phyloP scores from a whole-genome alignment of 2,888 invertebrate genomes.

The Dolichomitus sp. region DNA sequence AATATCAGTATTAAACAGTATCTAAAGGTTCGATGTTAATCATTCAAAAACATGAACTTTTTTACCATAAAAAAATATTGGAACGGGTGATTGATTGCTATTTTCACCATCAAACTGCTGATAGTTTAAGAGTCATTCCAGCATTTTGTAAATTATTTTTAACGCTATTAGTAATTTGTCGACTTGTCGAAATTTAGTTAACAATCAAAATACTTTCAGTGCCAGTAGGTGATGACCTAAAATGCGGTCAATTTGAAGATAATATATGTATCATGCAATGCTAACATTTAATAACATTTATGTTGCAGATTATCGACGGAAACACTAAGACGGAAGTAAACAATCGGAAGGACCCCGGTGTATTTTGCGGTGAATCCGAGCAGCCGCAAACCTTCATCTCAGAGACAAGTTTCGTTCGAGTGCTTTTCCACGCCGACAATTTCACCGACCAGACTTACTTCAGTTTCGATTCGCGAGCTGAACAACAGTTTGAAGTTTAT shows the following conservation, averaged over 20 bases:
- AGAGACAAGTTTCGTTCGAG: conserved; percentile 96
- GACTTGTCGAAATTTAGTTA: too few relatives aligned
- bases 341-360: conserved; percentile 95
- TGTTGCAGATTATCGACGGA: conserved; percentile 94
- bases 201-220: too few relatives aligned
- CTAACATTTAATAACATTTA: background rate
- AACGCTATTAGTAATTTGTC: too few relatives aligned
- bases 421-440: conserved; percentile 96
- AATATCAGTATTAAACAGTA: too few relatives aligned
- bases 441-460: conserved; percentile 97
- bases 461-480: conserved; percentile 95
- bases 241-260: background rate
- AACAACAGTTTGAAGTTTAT: conserved; percentile 96
- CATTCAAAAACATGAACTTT: too few relatives aligned
- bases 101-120: too few relatives aligned
- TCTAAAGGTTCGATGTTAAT: too few relatives aligned
- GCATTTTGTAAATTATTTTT: too few relatives aligned
- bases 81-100: too few relatives aligned
- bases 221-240: background rate
- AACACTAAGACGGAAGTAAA: conserved; percentile 96
- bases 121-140: too few relatives aligned
- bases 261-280: background rate
- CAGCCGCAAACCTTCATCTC: conserved; percentile 98
- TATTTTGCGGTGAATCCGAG: conserved; percentile 97
- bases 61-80: too few relatives aligned